A percentile compares a stretch with the other conserved stretches of the same genome.
Evolutionary conservation across 1,140 invertebrate genomes (phyloP).

Genomic region (Tetragonula clypearis): DNA sequence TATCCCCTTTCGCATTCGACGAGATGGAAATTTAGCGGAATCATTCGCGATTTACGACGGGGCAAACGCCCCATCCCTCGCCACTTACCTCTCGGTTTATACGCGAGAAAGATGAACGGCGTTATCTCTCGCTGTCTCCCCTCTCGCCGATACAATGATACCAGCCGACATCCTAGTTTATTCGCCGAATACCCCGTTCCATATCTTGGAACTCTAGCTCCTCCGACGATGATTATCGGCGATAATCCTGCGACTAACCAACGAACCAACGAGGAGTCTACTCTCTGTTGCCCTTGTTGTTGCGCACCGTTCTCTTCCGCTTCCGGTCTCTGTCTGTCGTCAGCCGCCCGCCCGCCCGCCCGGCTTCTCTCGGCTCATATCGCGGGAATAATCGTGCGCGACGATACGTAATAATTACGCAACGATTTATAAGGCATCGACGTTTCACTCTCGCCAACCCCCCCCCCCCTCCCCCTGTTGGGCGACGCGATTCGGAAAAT

Average conservation of each 20-base stretch:
- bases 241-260: constrained; percentile 33
- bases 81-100: constrained; percentile 62
- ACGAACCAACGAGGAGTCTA: constrained; percentile 33
- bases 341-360: neutral
- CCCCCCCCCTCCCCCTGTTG: too few species aligned
- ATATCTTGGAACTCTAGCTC: constrained; percentile 15
- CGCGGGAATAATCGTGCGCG: constrained; percentile 34
- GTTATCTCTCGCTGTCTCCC: constrained; percentile 36
- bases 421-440: constrained; percentile 43
- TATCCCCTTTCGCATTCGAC: constrained; percentile 64
- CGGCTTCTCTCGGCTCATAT: neutral
- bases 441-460: neutral
- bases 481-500: constrained; percentile 38
- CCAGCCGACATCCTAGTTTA: constrained; percentile 25
- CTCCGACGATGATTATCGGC: constrained; percentile 32
- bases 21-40: constrained; percentile 75
- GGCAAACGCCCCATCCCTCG: constrained; percentile 47
- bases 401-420: constrained; percentile 46
- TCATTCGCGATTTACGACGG: constrained; percentile 72
- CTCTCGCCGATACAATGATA: constrained; percentile 13
- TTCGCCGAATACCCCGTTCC: neutral
- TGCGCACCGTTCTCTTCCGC: too few species aligned
- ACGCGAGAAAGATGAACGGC: constrained; percentile 61
- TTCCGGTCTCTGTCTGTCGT: neutral
- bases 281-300: neutral